Evolutionary conservation across 2,113 vertebrate species (phyloP), one percentile per base, ranked within the genome.

Genomic region (Sclerurus mexicanus): DNA sequence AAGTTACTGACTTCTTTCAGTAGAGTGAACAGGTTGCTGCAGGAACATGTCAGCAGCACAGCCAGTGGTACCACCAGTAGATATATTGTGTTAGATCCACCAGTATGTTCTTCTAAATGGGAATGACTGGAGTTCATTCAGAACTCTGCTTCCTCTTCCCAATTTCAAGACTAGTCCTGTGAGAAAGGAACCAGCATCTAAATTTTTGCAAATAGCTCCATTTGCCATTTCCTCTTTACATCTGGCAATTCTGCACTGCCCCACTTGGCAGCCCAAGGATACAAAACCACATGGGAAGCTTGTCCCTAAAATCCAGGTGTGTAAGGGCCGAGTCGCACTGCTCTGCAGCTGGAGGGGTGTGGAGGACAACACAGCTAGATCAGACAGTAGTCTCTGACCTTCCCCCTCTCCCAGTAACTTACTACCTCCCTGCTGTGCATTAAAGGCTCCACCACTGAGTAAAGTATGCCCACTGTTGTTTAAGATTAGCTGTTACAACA

Each of bases 351-450:
- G 73, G n/a, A 42, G 25, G 25, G 22, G 5, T 14, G 35, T 22
- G 39, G 14, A 67, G 25, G 25, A 53, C 44, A 47, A 2, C 25
- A 79, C 7, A 73, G 8, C 39, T 6, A 3, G 9, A 46, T 50
- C 68, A 72, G 33, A 22, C 6, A 4, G 21, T 0, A 13, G 8
- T 10, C 2, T 44, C 52, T 6, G 4, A 31, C 46, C 35, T 55
- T 69, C 31, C 10, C 75, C n/a, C 46, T 46, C 2, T 12, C 10
- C 12, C 20, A 23, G 23, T 17, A 64, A 46, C 22, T 31, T 42
- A 12, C 28, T 33, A 31, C 35, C 35, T 82, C 58, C 35, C n/a
- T n/a, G 50, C 28, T 66, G 10, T 3, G 19, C 14, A 0, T 0
- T 21, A 39, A 35, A 50, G 69, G 31, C 49, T 60, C 69, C 81